Base-by-base conservation (phyloP, 2,797 vertebrate species). In the Danio tinwini region DNA sequence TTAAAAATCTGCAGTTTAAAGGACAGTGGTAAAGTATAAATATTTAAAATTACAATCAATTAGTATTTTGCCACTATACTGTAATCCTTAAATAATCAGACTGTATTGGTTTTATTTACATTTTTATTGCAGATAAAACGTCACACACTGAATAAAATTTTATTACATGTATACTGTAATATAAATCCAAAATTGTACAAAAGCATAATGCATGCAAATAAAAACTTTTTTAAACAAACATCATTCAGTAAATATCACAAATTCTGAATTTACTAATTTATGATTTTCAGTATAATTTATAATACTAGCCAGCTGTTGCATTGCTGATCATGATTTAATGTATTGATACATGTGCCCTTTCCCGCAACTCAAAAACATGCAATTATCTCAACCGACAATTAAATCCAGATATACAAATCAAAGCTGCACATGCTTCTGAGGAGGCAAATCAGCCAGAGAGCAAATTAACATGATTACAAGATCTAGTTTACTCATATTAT, bases 381-480 rank as follows among this genome's bases (percentile, higher is more conserved):
- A 56, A 71, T 72, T 72, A 72, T 72, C 52, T 72, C 69, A 72
- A 72, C 17, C 39, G 12, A 72, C 52, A 56, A 42, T 10, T 56
- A 39, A 56, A 55, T 56, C 50, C 50, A 55, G 68, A 42, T 42
- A 58, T 6, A 58, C n/a, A 72, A 72, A 72, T 42, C 50, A 70
- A 70, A 70, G 11, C 50, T 1, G 3, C 67, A 42, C n/a, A 40
- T 44, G 50, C n/a, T 7, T 44, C 55, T 71, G 11, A 58, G 40
- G 50, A 72, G 52, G 37, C 39, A 55, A 72, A 58, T 56, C 71
- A 71, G 47, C 67, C 14, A 69, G 50, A 72, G 53, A 56, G 39
- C 39, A 58, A 72, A 56, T 21, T 72, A 58, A 2, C 70, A 72
- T 72, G 69, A 72, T 72, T 72, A 58, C 53, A 69, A 69, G 67